Evolutionary conservation across 2,888 invertebrate genomes (phyloP).

Genomic region (Amphipyra tragopoginis): DNA sequence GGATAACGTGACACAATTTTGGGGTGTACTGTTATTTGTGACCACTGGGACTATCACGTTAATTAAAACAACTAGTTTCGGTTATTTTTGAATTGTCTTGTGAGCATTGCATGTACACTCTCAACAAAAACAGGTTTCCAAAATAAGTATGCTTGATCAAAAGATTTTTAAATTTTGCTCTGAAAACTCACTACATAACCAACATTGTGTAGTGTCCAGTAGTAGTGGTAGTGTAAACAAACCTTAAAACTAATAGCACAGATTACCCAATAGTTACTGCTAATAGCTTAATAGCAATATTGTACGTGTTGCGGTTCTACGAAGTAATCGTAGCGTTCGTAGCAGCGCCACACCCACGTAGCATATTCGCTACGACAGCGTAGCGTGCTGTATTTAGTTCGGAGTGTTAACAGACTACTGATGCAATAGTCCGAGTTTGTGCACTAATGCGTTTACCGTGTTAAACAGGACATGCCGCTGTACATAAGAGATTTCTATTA

Average conservation of each 20-base stretch:
- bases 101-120: too few species aligned
- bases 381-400: constrained; percentile 41
- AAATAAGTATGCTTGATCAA: too few species aligned
- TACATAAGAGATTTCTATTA: too few species aligned
- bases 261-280: constrained; percentile 11
- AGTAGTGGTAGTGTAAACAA: background rate
- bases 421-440: constrained; percentile 22
- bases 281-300: constrained; percentile 25
- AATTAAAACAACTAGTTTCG: too few species aligned
- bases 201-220: background rate
- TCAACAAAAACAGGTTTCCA: too few species aligned
- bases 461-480: background rate
- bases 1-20: too few species aligned
- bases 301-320: constrained; percentile 29
- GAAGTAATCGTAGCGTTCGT: constrained; percentile 37
- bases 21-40: too few species aligned
- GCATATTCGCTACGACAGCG: constrained; percentile 42
- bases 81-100: too few species aligned
- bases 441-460: constrained; percentile 52
- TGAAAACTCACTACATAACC: too few species aligned
- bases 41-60: too few species aligned
- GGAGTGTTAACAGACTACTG: constrained; percentile 34
- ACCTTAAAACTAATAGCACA: constrained; percentile 1
- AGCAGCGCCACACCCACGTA: constrained; percentile 38
- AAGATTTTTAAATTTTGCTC: too few species aligned